Evolutionary conservation across 2,797 vertebrate genomes (phyloP), one percentile per base, ranked within the genome.

Genomic region (Cacajao melanocephalus): DNA sequence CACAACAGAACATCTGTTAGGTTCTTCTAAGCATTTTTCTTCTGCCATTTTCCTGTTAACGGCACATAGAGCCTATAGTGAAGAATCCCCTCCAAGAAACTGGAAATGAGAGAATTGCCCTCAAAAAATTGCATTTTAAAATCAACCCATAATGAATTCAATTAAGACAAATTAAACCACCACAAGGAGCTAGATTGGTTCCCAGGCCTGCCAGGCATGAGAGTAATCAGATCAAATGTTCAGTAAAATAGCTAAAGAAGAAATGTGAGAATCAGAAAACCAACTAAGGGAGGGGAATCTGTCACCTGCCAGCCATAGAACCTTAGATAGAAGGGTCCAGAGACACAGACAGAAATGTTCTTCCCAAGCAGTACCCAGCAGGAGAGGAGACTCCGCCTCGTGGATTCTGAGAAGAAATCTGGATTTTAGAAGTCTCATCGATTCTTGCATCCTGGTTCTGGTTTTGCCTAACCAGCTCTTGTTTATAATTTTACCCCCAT

Each of bases 41-140:
- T 90, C 28, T 39, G 10, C 85, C 85, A 57, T 91, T 94, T 92
- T 83, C 87, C 83, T 55, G 7, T 52, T 79, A 88, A 44, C 36
- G 67, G 30, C 7, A 39, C 13, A 64, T 19, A 26, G 33, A 30
- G 22, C 4, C 30, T 39, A 52, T 1, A 83, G 36, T 44, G n/a
- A 95, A 72, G 50, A 82, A 79, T 91, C 44, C 24, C 20, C 78
- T 88, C 61, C 11, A 39, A 64, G 50, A 95, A 92, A 52, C 57
- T 73, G 48, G 46, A 88, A 72, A 90, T 75, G 44, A 88, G 22
- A 87, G 55, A 94, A 90, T 4, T 61, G 46, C 36, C 79, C 48
- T 87, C 72, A n/a, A 85, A 80, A 96, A 94, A 92, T 30, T 36
- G 89, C 85, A 92, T 76, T 97, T 97, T 86, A 44, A 96, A 94